These are phyloP conservation scores for Psilopogon haemacephalus DNA, from an alignment of 2,113 vertebrate species.

Conservation along the genomic window DNA sequence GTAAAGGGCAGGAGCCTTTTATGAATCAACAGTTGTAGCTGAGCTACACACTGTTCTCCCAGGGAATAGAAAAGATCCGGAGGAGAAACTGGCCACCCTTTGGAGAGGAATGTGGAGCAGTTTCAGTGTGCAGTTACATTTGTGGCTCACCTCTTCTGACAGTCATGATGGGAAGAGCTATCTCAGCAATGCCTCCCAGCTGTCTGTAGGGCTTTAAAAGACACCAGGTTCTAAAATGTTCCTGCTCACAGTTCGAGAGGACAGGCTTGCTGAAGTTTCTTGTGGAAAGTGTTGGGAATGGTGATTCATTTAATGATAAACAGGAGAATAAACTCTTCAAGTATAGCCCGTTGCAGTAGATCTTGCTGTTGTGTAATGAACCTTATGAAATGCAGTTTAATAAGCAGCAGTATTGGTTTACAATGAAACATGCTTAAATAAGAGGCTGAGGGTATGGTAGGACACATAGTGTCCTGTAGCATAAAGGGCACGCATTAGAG, in stretches of 20 bases:
- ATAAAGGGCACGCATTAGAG: neutral
- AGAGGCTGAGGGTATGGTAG: neutral
- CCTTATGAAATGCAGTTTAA: constrained; percentile 20
- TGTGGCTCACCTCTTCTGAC: neutral
- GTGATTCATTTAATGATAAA: neutral
- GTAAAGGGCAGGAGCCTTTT: neutral
- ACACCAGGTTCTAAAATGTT: neutral
- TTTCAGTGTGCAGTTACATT: neutral
- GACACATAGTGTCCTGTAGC: neutral
- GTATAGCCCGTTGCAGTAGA: neutral
- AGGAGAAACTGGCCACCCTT: neutral
- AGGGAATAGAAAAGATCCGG: neutral
- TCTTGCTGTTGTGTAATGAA: neutral
- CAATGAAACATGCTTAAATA: constrained; percentile 20
- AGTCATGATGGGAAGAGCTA: neutral
- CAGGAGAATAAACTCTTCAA: neutral
- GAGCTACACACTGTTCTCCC: neutral
- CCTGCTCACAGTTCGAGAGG: neutral
- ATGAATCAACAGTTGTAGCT: neutral
- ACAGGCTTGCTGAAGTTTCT: neutral
- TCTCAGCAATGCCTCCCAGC: neutral
- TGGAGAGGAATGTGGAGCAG: neutral
- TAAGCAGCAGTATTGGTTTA: constrained; percentile 16
- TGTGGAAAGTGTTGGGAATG: neutral
- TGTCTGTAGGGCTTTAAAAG: neutral